phyloP scores from a whole-genome alignment of 2,113 vertebrate species.

The Alouatta palliata region DNA sequence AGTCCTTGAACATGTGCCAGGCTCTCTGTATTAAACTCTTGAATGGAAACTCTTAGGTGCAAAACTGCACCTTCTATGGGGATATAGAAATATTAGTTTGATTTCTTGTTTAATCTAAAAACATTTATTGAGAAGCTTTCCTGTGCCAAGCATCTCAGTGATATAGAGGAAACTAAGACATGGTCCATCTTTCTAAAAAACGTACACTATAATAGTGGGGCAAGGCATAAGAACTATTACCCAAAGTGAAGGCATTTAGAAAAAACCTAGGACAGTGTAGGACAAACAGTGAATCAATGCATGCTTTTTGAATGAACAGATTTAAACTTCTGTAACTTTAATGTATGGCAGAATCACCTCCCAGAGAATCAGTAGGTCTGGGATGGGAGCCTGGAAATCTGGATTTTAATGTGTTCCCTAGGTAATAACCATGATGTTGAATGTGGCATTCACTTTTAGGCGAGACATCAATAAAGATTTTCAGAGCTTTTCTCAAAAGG shows the following conservation, averaged over 20 bases:
- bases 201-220: neutral
- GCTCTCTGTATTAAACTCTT: neutral
- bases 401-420: neutral
- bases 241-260: neutral
- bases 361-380: neutral
- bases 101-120: neutral
- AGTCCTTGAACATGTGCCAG: neutral
- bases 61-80: neutral
- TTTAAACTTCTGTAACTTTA: neutral
- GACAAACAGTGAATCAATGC: no score
- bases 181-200: neutral
- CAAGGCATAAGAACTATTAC: neutral
- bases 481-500: neutral
- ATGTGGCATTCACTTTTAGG: neutral
- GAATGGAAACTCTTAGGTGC: neutral
- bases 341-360: neutral
- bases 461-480: neutral
- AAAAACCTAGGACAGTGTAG: neutral
- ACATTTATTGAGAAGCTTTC: neutral
- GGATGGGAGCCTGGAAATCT: neutral
- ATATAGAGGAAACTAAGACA: neutral
- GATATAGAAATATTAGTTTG: neutral
- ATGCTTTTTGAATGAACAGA: neutral
- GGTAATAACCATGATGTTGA: neutral
- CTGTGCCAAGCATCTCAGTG: neutral